Evolutionary conservation across 2,113 vertebrate genomes (phyloP).

Genomic region (Ctenomys sociabilis): DNA sequence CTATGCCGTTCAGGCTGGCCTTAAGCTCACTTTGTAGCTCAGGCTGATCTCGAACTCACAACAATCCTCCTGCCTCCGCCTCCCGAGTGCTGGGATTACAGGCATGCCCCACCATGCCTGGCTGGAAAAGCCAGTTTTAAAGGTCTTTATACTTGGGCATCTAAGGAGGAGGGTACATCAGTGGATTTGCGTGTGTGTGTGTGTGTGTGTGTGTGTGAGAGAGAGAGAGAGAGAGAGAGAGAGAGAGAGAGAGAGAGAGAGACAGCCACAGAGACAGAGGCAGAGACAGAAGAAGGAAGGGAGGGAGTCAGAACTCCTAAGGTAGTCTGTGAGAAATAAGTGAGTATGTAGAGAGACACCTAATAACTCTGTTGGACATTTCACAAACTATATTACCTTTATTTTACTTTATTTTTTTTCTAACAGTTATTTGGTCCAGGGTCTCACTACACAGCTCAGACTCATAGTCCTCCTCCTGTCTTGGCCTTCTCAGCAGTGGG

Average conservation of each 20-base stretch:
- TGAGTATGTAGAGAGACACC: neutral
- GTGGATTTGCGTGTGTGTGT: neutral
- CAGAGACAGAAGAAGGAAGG: neutral
- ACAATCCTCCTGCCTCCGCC: too few relatives aligned
- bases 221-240: neutral
- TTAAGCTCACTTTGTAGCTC: too few relatives aligned
- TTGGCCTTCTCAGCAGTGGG: too few relatives aligned
- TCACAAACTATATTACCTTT: neutral
- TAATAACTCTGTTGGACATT: neutral
- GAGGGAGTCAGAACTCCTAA: neutral
- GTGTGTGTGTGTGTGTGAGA: neutral
- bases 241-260: neutral
- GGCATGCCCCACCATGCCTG: too few relatives aligned
- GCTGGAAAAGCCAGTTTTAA: neutral
- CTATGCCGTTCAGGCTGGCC: too few relatives aligned
- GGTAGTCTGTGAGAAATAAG: neutral
- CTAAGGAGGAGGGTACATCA: neutral
- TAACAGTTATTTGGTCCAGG: too few relatives aligned
- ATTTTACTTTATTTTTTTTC: too few relatives aligned
- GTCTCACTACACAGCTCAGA: too few relatives aligned
- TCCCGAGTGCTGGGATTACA: too few relatives aligned
- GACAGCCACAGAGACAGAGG: neutral
- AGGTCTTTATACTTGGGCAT: neutral
- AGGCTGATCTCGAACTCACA: too few relatives aligned
- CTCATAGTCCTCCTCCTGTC: too few relatives aligned